These are phyloP conservation scores for Heterohyrax brucei DNA, from an alignment of 2,797 vertebrate genomes.

Conservation along the genomic window DNA sequence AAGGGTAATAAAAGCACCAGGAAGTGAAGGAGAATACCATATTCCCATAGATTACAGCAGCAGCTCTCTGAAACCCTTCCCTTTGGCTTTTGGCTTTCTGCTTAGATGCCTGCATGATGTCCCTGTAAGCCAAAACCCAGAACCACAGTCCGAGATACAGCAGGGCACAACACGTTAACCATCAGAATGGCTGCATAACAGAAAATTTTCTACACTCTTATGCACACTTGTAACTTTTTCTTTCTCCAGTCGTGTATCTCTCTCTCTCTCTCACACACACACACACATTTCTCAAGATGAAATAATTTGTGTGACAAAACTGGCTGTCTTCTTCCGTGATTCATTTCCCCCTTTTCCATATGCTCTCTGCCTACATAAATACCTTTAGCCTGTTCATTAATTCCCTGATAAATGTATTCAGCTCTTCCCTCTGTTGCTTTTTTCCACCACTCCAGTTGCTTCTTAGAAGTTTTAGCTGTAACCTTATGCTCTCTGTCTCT, in stretches of 20 bases:
- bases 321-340: slow-evolving; percentile 84
- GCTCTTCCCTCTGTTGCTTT: slow-evolving; percentile 89
- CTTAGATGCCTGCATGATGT: slow-evolving; percentile 28
- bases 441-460: slow-evolving; percentile 85
- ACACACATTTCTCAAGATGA: slow-evolving; percentile 79
- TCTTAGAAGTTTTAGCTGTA: slow-evolving; percentile 88
- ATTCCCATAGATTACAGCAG: slow-evolving; percentile 32
- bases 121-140: not conserved
- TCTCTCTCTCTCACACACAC: not conserved
- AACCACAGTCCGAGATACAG: not conserved
- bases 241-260: slow-evolving; percentile 29
- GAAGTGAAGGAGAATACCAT: slow-evolving; percentile 49
- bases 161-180: not conserved
- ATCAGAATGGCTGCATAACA: not conserved
- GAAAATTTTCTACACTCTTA: not conserved
- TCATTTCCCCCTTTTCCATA: slow-evolving; percentile 88
- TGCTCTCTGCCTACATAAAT: slow-evolving; percentile 91
- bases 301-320: slow-evolving; percentile 85
- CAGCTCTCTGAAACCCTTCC: not conserved
- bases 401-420: slow-evolving; percentile 89
- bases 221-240: slow-evolving; percentile 60
- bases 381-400: slow-evolving; percentile 92
- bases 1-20: slow-evolving; percentile 15
- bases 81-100: not conserved
- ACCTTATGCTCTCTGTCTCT: slow-evolving; percentile 89